Evolutionary conservation across 2,113 vertebrate genomes (phyloP).

Genomic region (Malurus cyaneus): DNA sequence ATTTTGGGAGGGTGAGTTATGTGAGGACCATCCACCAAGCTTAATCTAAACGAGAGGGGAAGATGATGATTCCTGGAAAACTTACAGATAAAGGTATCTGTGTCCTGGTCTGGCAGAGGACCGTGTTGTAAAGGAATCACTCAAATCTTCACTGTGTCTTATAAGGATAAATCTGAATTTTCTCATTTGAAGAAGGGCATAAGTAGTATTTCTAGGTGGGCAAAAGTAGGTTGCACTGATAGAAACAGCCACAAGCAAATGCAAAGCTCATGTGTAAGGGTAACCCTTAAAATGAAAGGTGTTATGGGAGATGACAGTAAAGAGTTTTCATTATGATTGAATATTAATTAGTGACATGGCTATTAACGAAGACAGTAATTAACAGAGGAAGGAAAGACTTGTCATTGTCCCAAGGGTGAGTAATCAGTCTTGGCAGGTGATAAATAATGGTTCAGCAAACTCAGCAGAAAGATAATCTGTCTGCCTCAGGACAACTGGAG

Average conservation of each 20-base stretch:
- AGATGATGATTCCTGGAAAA: not conserved
- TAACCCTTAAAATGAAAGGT: constrained; percentile 18
- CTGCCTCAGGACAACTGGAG: constrained; percentile 60
- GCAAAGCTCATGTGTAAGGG: not conserved
- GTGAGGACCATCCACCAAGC: not conserved
- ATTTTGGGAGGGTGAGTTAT: not conserved
- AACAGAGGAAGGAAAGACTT: constrained; percentile 77
- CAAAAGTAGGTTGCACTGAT: not conserved
- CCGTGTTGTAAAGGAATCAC: not conserved
- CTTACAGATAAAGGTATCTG: not conserved
- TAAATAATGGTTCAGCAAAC: constrained; percentile 80
- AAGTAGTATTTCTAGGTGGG: not conserved
- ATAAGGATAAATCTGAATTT: not conserved
- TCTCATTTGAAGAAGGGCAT: not conserved
- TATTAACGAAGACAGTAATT: constrained; percentile 81
- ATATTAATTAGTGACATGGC: constrained; percentile 80
- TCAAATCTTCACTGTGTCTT: not conserved
- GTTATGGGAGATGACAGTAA: not conserved
- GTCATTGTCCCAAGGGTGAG: constrained; percentile 76
- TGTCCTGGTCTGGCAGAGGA: not conserved
- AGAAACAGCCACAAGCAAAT: not conserved
- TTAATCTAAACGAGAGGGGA: not conserved
- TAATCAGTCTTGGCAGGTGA: constrained; percentile 81
- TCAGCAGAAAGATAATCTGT: constrained; percentile 79
- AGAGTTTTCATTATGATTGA: constrained; percentile 74